Conservation (phyloP, 2,113 vertebrate genomes). For the Nicator chloris region DNA sequence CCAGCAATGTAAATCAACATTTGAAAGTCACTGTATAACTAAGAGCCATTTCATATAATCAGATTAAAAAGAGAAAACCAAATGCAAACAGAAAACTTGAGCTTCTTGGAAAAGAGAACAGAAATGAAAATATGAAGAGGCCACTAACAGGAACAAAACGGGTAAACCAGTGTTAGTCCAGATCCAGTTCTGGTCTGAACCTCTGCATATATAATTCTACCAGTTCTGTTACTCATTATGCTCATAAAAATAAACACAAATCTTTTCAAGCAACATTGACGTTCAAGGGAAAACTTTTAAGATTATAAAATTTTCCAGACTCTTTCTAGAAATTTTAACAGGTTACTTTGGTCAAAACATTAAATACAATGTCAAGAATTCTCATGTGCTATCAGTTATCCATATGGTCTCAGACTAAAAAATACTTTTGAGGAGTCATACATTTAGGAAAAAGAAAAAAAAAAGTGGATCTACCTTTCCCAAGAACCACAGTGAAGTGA, state of each 20-base stretch:
- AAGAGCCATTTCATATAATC: background rate
- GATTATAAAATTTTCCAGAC: background rate
- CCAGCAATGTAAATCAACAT: slow-evolving; percentile 19
- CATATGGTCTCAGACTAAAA: background rate
- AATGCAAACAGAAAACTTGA: slow-evolving; percentile 11
- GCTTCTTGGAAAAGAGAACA: background rate
- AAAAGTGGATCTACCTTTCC: background rate
- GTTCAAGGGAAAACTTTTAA: background rate
- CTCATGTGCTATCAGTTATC: background rate
- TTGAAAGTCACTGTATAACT: slow-evolving; percentile 28
- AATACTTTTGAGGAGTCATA: background rate
- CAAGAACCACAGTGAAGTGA: rapidly evolving
- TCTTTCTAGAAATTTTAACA: background rate
- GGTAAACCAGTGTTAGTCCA: background rate
- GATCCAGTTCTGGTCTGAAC: background rate
- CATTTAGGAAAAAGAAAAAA: background rate
- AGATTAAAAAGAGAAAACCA: background rate
- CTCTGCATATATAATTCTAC: background rate
- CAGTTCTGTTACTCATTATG: background rate
- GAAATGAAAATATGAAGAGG: slow-evolving; percentile 25
- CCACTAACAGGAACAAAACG: background rate
- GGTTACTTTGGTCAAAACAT: background rate
- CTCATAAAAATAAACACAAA: background rate
- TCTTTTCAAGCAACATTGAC: background rate
- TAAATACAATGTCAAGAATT: background rate